A percentile compares a stretch with the other conserved stretches of the same genome.
Conservation (phyloP, 2,797 vertebrate species). For the Enteromius paludinosus region DNA sequence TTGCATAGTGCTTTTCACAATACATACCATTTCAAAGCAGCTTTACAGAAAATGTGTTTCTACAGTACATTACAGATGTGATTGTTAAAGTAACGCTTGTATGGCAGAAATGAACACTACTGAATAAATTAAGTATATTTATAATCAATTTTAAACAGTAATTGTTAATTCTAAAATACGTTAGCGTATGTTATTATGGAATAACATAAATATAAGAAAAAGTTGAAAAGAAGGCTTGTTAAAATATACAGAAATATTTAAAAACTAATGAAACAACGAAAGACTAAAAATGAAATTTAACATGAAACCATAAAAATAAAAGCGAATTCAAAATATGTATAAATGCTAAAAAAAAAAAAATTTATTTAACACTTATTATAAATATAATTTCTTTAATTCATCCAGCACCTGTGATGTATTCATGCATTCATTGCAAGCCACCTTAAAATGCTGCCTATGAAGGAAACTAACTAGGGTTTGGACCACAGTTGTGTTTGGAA, state of each 20-base stretch:
- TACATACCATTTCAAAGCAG: background rate
- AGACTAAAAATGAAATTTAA: background rate
- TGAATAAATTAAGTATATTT: background rate
- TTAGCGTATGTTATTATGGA: background rate
- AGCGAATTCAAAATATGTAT: background rate
- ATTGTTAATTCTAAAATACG: background rate
- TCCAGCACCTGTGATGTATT: background rate
- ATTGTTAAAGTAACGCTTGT: background rate
- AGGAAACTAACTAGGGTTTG: background rate
- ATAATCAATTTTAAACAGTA: background rate
- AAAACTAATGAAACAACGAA: background rate
- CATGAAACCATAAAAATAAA: background rate
- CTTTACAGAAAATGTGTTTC: background rate
- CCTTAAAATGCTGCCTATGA: background rate
- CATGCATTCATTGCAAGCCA: background rate
- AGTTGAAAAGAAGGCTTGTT: background rate
- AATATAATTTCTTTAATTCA: background rate
- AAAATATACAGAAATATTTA: background rate
- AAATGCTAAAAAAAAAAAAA: background rate
- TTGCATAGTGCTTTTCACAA: background rate
- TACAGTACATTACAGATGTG: background rate
- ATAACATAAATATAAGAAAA: background rate
- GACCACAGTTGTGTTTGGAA: background rate
- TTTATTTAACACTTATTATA: background rate
- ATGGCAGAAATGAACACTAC: background rate